A percentile compares a stretch with the other conserved stretches of the same genome.
phyloP scores from a whole-genome alignment of 1,140 invertebrate species.

The Aleiodes sp. region DNA sequence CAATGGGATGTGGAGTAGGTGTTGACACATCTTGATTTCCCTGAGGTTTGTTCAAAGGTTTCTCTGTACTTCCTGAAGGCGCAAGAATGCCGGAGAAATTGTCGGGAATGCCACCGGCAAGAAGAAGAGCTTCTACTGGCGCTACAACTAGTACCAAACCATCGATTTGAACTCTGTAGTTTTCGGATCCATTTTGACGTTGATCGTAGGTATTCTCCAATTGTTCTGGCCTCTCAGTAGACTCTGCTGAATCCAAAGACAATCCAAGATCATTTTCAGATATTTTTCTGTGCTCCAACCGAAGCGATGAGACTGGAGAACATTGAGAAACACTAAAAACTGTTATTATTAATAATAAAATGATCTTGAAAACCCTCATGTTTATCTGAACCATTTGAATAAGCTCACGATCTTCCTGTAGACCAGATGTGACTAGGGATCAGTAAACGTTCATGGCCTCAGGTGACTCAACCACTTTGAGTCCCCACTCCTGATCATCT shows the following conservation, averaged over 20 bases:
- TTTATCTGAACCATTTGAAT: conserved; percentile 43
- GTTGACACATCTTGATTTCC: background rate
- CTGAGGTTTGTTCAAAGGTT: conserved; percentile 28
- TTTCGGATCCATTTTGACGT: conserved; percentile 76
- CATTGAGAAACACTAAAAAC: conserved; percentile 15
- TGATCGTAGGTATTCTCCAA: conserved; percentile 69
- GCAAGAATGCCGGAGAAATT: background rate
- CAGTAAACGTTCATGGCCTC: background rate
- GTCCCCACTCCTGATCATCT: conserved; percentile 1
- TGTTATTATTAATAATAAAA: conserved; percentile 34
- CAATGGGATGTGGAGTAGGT: background rate
- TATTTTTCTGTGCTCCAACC: conserved; percentile 17
- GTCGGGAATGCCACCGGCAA: conserved; percentile 47
- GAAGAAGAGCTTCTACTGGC: conserved; percentile 67
- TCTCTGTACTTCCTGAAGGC: background rate
- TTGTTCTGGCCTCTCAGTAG: background rate
- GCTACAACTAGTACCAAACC: conserved; percentile 73
- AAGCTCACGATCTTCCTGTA: background rate
- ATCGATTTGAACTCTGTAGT: conserved; percentile 73
- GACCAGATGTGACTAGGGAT: background rate
- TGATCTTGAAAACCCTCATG: conserved; percentile 52
- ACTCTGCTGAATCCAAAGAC: conserved; percentile 10
- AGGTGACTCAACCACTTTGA: background rate
- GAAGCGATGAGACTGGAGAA: conserved; percentile 17
- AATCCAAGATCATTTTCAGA: background rate